phyloP scores from a whole-genome alignment of 2,797 vertebrate genomes.

The Thripadectes ignobilis region DNA sequence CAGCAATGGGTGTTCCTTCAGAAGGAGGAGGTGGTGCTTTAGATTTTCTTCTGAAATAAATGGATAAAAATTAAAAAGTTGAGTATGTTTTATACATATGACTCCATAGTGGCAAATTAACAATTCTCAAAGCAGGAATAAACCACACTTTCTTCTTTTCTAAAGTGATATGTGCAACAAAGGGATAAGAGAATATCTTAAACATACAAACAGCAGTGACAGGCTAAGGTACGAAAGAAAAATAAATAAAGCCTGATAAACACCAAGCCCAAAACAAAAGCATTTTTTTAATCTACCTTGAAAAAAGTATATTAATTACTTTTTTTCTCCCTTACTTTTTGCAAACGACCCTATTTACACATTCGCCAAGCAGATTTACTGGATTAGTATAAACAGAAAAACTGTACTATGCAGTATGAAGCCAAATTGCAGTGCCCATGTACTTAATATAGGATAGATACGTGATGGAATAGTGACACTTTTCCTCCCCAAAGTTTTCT shows the following conservation, averaged over 20 bases:
- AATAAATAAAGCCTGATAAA: not conserved
- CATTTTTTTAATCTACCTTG: not conserved
- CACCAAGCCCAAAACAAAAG: not conserved
- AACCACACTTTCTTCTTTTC: not conserved
- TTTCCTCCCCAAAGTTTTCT: not conserved
- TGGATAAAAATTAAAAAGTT: not conserved
- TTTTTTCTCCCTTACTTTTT: not conserved
- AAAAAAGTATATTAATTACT: not conserved
- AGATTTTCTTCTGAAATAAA: conserved; percentile 86
- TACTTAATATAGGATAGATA: not conserved
- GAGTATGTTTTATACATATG: not conserved
- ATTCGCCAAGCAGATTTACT: not conserved
- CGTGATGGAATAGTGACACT: not conserved
- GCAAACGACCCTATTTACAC: not conserved
- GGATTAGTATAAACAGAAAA: conserved; percentile 8
- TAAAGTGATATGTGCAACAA: not conserved
- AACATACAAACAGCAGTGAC: not conserved
- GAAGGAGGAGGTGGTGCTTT: conserved; percentile 90
- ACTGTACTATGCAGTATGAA: not conserved
- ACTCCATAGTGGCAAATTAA: not conserved
- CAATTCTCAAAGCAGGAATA: not conserved
- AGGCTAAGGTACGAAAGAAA: not conserved
- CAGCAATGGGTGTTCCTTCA: conserved; percentile 74
- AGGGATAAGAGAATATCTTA: not conserved
- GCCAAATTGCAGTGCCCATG: not conserved